phyloP scores from a whole-genome alignment of 2,797 vertebrate genomes.

The Denticeps clupeoides region DNA sequence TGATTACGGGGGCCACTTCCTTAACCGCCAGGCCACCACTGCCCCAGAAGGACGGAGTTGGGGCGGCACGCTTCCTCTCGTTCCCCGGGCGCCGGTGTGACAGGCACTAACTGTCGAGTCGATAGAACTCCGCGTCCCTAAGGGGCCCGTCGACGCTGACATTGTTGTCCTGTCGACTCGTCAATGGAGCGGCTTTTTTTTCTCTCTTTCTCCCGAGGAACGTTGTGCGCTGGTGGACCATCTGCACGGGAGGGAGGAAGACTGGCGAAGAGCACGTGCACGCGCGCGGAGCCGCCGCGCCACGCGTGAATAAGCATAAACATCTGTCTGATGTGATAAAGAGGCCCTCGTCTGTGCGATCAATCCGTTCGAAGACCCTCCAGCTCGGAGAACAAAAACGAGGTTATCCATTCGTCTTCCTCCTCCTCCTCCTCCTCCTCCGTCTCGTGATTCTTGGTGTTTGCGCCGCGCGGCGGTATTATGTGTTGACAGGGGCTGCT shows the following conservation, averaged over 20 bases:
- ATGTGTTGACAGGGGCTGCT: slow-evolving; percentile 51
- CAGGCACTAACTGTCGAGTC: slow-evolving; percentile 49
- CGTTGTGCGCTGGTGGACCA: too few species aligned
- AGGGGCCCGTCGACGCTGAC: slow-evolving; percentile 43
- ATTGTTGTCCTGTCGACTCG: slow-evolving; percentile 46
- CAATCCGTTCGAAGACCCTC: neutral
- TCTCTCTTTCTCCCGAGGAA: too few species aligned
- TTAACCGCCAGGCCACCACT: too few species aligned
- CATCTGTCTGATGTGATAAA: neutral
- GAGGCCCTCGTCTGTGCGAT: neutral
- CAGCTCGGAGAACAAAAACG: neutral
- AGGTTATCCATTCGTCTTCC: slow-evolving; percentile 2
- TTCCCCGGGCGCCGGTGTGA: slow-evolving; percentile 50
- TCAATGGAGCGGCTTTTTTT: too few species aligned
- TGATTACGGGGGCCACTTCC: too few species aligned
- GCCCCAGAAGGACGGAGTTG: too few species aligned
- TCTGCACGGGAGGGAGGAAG: neutral
- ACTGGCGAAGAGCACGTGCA: neutral
- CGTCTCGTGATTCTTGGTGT: slow-evolving; percentile 23
- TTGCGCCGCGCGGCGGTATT: slow-evolving; percentile 47
- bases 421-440: neutral
- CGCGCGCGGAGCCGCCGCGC: neutral
- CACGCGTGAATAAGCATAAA: neutral
- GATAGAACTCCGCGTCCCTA: slow-evolving; percentile 46
- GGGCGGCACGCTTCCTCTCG: too few species aligned